Base-by-base conservation (phyloP, 1,140 invertebrate genomes). In the Philotrypesis tridentata region DNA sequence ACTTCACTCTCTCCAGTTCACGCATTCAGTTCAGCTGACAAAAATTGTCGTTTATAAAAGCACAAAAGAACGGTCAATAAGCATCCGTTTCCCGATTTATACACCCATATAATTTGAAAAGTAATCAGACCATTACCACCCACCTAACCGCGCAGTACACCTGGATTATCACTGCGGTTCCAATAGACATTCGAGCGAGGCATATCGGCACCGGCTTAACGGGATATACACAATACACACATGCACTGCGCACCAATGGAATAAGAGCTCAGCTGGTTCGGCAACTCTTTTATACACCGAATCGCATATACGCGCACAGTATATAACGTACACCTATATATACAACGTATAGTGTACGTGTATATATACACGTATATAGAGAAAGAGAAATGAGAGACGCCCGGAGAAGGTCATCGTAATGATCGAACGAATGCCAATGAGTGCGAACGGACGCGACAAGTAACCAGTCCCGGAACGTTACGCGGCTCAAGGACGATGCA, bases 291-390 rank as follows among this genome's bases (percentile, higher is more conserved):
- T 40, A 48, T 17, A 23, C 67, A 27, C 8, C 0, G 21, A 11
- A n/a, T n/a, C n/a, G n/a, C 78, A 83, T 84, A 33, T 84, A 80
- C 72, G 71, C 67, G 48, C 78, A 65, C 55, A n/a, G 55, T 9
- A 33, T 11, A 9, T 8, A 5, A 1, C 9, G 29, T 29, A 37
- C 33, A 3, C 9, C 3, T 37, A 37, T 37, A 37, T 37, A 9
- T 37, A 37, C 9, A n/a, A 37, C 9, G 33, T 37, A 37, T 37
- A n/a, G n/a, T 37, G 9, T 37, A 37, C 33, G 4, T 37, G 9
- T 37, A 37, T 37, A 37, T 37, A 9, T 37, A 37, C 9, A 37
- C 9, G 33, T 37, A 37, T 37, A n/a, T 21, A 21, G 79, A 23
- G 37, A 74, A 67, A 74, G 61, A 74, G 78, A 72, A 79, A 74